Percentiles rank a stretch among this genome's conserved stretches.
Conservation (phyloP, 2,113 vertebrate species). For the Merops nubicus region DNA sequence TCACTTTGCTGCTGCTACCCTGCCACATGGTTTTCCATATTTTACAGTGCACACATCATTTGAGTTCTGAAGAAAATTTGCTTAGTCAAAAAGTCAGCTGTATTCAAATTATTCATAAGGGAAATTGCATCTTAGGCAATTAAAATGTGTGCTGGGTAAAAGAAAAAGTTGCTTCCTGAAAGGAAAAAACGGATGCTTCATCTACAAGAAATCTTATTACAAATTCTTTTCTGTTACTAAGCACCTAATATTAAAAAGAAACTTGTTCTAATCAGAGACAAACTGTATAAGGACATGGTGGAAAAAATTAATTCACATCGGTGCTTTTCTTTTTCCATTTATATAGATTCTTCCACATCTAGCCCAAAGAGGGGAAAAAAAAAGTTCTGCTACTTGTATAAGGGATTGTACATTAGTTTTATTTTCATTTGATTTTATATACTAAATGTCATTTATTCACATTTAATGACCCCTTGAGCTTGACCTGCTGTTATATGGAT, state of each 20-base stretch:
- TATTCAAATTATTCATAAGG: conserved; percentile 73
- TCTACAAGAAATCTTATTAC: neutral
- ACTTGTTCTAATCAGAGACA: neutral
- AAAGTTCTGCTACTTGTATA: neutral
- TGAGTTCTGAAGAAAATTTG: conserved; percentile 64
- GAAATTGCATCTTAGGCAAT: conserved; percentile 66
- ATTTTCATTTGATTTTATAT: neutral
- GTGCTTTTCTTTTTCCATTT: rapidly evolving
- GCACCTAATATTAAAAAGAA: neutral
- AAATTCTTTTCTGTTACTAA: conserved; percentile 12
- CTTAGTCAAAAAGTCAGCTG: conserved; percentile 66
- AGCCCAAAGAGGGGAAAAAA: neutral
- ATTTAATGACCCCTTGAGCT: neutral
- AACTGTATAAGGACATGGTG: neutral
- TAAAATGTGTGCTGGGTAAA: conserved; percentile 54
- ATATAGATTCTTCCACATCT: neutral
- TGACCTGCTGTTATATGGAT: neutral
- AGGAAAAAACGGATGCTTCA: neutral
- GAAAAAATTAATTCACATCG: neutral
- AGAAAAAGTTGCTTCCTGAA: conserved; percentile 49
- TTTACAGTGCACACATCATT: conserved; percentile 65
- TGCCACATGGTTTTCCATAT: conserved; percentile 57
- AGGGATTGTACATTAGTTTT: neutral
- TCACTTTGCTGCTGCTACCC: conserved; percentile 56
- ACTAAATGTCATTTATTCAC: neutral